Conservation (phyloP, 2,113 vertebrate species). For the Clupea harengus region DNA sequence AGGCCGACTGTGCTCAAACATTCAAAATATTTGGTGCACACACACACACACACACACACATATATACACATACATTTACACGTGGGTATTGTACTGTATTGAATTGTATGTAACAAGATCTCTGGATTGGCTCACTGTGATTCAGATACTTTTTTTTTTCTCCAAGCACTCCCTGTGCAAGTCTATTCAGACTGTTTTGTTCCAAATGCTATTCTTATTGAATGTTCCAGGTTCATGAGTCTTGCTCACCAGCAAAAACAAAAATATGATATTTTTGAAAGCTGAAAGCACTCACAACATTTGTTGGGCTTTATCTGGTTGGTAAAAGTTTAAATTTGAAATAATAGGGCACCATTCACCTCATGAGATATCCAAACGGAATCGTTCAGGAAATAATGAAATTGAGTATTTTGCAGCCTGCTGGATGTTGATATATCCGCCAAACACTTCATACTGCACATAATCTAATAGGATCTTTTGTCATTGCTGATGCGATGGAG, state of each 20-base stretch:
- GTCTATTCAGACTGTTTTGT: not conserved
- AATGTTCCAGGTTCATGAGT: not conserved
- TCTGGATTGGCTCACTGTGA: not conserved
- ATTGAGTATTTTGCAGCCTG: not conserved
- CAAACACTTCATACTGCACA: not conserved
- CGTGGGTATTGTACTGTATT: not conserved
- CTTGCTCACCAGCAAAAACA: not conserved
- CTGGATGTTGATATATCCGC: not conserved
- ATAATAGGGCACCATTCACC: not conserved
- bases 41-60: not conserved
- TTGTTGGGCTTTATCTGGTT: not conserved
- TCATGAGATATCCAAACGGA: not conserved
- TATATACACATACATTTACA: slow-evolving; percentile 19
- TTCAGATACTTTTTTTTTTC: not conserved
- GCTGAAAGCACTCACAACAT: not conserved
- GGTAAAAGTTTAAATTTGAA: not conserved
- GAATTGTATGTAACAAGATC: not conserved
- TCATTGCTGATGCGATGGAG: not conserved
- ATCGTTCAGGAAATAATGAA: not conserved
- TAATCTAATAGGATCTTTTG: not conserved
- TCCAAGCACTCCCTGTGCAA: not conserved
- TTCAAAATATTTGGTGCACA: slow-evolving; percentile 7
- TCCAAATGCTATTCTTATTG: not conserved
- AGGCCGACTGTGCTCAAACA: slow-evolving; percentile 8
- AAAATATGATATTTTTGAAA: not conserved